Percentiles rank a stretch among this genome's conserved stretches.
Evolutionary conservation across 2,113 vertebrate species (phyloP).

Genomic region (Pteruthius melanotis): DNA sequence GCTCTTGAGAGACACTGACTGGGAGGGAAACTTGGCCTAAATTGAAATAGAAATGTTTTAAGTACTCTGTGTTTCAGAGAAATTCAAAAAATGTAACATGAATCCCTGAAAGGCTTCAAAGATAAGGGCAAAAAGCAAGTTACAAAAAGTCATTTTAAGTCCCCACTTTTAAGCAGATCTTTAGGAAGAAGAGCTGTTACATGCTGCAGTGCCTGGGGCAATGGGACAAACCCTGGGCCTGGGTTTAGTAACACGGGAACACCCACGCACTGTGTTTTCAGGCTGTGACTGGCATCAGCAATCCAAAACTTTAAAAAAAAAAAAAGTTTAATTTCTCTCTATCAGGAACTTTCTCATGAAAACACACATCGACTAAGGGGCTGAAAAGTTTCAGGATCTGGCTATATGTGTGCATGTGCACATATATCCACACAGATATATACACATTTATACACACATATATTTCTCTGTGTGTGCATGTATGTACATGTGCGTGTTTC

Average conservation of each 20-base stretch:
- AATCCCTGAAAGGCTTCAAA: slow-evolving; percentile 1
- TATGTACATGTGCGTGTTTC: background rate
- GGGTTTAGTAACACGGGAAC: background rate
- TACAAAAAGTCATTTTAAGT: background rate
- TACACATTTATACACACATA: fast-evolving
- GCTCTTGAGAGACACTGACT: background rate
- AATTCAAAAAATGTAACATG: background rate
- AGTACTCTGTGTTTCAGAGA: background rate
- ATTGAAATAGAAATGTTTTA: background rate
- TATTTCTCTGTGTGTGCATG: background rate
- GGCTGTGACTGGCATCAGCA: background rate
- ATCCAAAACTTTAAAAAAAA: background rate
- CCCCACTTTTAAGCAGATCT: background rate
- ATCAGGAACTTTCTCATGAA: background rate
- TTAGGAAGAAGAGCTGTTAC: background rate
- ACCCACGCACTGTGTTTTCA: background rate
- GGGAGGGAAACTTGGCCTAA: background rate
- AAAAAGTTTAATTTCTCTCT: background rate
- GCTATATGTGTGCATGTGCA: fast-evolving
- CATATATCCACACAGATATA: background rate
- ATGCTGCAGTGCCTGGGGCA: background rate
- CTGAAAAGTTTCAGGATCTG: background rate
- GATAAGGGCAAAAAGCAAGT: background rate
- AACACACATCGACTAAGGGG: background rate
- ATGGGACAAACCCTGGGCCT: background rate